Evolutionary conservation across 2,888 invertebrate species (phyloP).

Genomic region (Furcula furcula): DNA sequence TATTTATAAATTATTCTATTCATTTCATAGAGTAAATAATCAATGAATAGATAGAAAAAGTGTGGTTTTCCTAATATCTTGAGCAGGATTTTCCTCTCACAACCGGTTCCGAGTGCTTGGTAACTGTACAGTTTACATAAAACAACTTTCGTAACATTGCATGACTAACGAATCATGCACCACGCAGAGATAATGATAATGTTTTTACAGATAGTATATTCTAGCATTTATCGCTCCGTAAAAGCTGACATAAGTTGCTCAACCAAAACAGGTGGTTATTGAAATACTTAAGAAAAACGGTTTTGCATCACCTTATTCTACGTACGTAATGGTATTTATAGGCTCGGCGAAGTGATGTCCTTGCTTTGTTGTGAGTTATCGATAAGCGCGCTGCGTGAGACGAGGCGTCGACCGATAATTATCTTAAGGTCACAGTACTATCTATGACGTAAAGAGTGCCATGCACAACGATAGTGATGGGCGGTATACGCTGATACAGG

Average conservation of each 20-base stretch:
- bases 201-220: conserved; percentile 27
- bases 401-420: conserved; percentile 79
- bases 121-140: conserved; percentile 10
- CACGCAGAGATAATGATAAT: conserved; percentile 24
- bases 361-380: conserved; percentile 63
- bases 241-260: conserved; percentile 17
- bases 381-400: conserved; percentile 54
- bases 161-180: conserved; percentile 22
- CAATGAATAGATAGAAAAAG: conserved; percentile 13
- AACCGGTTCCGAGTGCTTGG: conserved; percentile 14
- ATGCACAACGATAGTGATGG: conserved; percentile 50
- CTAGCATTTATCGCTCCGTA: conserved; percentile 18
- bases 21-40: no score
- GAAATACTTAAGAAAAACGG: conserved; percentile 23
- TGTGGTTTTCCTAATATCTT: conserved; percentile 14
- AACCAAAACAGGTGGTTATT: conserved; percentile 13
- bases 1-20: conserved; percentile 2
- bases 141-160: conserved; percentile 25
- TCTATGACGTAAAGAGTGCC: conserved; percentile 64
- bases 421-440: conserved; percentile 75
- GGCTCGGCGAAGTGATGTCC: conserved; percentile 52
- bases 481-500: conserved; percentile 39
- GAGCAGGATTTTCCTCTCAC: conserved; percentile 19
- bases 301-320: conserved; percentile 15
- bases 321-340: conserved; percentile 22